Base-by-base conservation (phyloP, 2,888 invertebrate genomes). In the Chrysodeixis includens region DNA sequence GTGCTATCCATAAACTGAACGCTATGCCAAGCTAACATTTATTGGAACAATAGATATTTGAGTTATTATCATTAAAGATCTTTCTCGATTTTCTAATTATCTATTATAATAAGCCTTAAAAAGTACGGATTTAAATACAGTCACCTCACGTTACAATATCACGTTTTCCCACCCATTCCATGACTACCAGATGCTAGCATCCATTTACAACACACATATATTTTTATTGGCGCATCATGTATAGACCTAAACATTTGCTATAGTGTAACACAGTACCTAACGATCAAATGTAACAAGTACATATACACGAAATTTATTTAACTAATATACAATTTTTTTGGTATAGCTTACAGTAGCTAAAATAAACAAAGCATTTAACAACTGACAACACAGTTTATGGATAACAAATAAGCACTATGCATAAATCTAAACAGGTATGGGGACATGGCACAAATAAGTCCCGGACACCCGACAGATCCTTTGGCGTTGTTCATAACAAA, bases 401-500 rank as follows among this genome's bases (percentile, higher is more conserved):
- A 74, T 78, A 82, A 62, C 77, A 72, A 55, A 53, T 46, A 26
- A 63, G 66, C 82, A 78, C 73, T 60, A 71, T 57, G 78, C 76
- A 67, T 65, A 69, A 77, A 79, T 75, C 80, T 77, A 67, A 71
- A 76, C 64, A 69, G 68, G 77, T 71, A 78, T 76, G 62, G 62
- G 71, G 88, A 92, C 92, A 93, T 92, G 91, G 92, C 65, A 68
- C 71, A 78, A 92, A 87, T 87, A 93, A 91, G 88, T 89, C 88
- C 75, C 74, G 61, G 78, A 72, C 70, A 79, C 87, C 84, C 74
- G 77, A 68, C 82, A 89, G 89, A 90, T 89, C 86, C 88, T 90
- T 91, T 88, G 88, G 90, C 84, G 86, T 69, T 22, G 56, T 65
- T 59, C 63, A 57, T 81, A 84, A 88, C 83, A 81, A 85, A 88